Evolutionary conservation across 2,888 invertebrate species (phyloP), one percentile per base, ranked within the genome.

Genomic region (Stenchaetothrips biformis): DNA sequence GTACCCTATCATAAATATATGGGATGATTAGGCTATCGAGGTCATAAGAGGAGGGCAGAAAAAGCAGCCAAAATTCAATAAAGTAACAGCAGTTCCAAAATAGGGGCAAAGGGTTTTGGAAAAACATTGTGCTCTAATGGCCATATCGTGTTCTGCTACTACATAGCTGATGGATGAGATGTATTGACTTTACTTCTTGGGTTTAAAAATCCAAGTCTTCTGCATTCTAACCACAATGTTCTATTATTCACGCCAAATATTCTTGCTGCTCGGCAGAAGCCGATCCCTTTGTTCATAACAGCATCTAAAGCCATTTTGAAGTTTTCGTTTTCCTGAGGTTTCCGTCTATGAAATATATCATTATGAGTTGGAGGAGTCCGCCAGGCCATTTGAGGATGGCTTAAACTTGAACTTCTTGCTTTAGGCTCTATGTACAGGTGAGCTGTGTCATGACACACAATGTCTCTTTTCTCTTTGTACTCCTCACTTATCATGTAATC

Each of bases 231-330:
- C 95, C 95, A 95, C 3, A 95, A 88, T 0, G 95, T 95, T 81
- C 95, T 89, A 87, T 95, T 95, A 87, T 95, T 95, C 21, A 95
- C 94, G 49, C 95, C 95, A 86, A 93, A 95, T 88, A 94, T 90
- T 80, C 94, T 89, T 0, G 95, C 95, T 11, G 95, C 95, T 85
- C 94, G 94, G 87, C 95, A 95, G 87, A 95, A 95, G 2, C 95
- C 95, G 83, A 95, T 94, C 67, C 94, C 94, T 37, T 95, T 95
- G 84, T 92, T 92, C 82, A 94, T 90, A 0, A 95, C 95, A 0
- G 94, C 95, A 85, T 95, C 94, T 79, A 95, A 87, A 0, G 95
- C 95, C 59, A 92, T 89, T 83, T 93, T 92, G 87, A 95, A 95
- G 86, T 94, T 94, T 85, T 94, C 94, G 84, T 94, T 94, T 1